Evolutionary conservation across 2,113 vertebrate genomes (phyloP), one percentile per base, ranked within the genome.

Genomic region (Anthoscopus minutus): DNA sequence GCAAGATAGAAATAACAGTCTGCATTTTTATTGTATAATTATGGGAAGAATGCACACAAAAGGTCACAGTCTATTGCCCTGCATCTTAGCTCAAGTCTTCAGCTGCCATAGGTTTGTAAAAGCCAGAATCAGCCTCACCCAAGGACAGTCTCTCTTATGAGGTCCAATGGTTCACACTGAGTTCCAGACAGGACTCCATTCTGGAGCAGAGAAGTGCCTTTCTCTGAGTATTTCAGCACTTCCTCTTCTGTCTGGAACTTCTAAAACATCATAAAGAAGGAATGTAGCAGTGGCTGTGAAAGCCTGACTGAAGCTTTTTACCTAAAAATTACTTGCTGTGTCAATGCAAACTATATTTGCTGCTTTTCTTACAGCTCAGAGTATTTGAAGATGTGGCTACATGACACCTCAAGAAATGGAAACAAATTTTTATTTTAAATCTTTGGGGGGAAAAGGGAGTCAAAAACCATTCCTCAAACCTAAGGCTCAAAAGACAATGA

Each of bases 221-320:
- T 92, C 86, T 93, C 65, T 78, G 83, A 84, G 44, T 70, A 81
- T 91, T 96, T 94, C 88, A 95, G 93, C 72, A 95, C 85, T 96
- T 97, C 94, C 95, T 96, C 20, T 96, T 95, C 89, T 93, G 93
- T 95, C 94, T 96, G 95, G 88, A 94, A 88, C 93, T 94, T 90
- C 71, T 95, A 73, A 96, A 90, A 60, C 92, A 93, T 94, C 92
- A 94, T 95, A 88, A 95, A 96, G 78, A 93, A 95, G 85, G 95
- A 97, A 97, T 96, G 93, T 69, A 86, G 47, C 37, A 86, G 90
- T 92, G 88, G 80, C 88, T 94, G 82, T 95, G 88, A 95, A 97
- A 88, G 56, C 31, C 56, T 92, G 77, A 95, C 79, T 83, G 71
- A 90, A 94, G 38, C 18, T 83, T 96, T 96, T 94, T 62, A 88